Evolutionary conservation across 1,140 invertebrate genomes (phyloP).

Genomic region (Bombus confusus): DNA sequence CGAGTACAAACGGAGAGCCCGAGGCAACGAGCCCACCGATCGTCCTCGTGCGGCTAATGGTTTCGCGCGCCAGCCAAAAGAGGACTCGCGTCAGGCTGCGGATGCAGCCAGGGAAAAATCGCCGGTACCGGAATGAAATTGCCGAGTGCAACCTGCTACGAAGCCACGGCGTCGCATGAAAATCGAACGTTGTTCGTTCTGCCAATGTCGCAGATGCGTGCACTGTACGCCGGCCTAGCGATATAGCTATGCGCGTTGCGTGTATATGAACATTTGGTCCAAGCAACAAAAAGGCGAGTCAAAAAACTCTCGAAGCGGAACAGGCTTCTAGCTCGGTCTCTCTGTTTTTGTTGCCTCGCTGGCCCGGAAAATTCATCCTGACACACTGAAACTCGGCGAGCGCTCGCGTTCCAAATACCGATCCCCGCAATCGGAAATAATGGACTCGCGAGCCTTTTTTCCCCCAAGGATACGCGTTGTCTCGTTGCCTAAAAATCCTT

Average conservation of each 20-base stretch:
- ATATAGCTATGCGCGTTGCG: too few relatives aligned
- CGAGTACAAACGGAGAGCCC: constrained; percentile 47
- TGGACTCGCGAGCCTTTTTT: background rate
- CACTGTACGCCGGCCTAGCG: background rate
- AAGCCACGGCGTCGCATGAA: constrained; percentile 44
- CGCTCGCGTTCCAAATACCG: background rate
- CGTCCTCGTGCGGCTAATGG: background rate
- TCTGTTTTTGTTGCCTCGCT: constrained; percentile 1
- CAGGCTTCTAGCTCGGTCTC: constrained; percentile 5
- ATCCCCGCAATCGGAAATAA: background rate
- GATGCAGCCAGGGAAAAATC: constrained; percentile 20
- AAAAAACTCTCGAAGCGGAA: constrained; percentile 10
- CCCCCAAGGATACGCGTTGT: background rate
- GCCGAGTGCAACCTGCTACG: constrained; percentile 27
- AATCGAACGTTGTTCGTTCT: constrained; percentile 10
- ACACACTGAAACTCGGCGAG: constrained; percentile 4
- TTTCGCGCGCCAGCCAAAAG: background rate
- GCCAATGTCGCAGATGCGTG: background rate
- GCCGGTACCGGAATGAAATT: constrained; percentile 36
- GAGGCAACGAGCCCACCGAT: constrained; percentile 14
- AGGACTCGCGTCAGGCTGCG: background rate
- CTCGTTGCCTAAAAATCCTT: background rate
- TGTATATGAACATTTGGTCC: background rate
- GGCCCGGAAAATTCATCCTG: constrained; percentile 21
- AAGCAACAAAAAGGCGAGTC: background rate